Evolutionary conservation across 2,888 invertebrate species (phyloP).

Genomic region (Autographa gamma): DNA sequence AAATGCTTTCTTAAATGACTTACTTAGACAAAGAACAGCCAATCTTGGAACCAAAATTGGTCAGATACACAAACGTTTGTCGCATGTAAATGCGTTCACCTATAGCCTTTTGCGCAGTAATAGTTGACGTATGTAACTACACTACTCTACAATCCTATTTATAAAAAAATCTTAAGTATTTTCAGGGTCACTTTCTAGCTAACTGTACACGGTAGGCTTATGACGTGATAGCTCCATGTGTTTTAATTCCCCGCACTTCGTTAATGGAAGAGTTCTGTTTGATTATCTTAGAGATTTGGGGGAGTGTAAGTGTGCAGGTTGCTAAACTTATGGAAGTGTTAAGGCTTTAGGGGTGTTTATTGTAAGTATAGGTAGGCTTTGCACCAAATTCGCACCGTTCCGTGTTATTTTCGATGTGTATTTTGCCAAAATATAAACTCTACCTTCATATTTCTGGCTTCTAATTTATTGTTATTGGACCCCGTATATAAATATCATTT

Average conservation of each 20-base stretch:
- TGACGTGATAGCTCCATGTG: conserved; percentile 26
- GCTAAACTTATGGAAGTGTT: neutral
- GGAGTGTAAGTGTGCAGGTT: conserved; percentile 14
- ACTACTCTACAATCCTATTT: too few species aligned
- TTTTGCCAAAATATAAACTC: too few species aligned
- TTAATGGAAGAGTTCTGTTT: conserved; percentile 51
- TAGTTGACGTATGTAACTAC: too few species aligned
- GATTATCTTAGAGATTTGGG: conserved; percentile 42
- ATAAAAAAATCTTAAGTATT: neutral
- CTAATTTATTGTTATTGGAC: too few species aligned
- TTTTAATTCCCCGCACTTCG: conserved; percentile 43
- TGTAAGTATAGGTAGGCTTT: neutral
- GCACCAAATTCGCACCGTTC: neutral
- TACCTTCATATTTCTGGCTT: too few species aligned
- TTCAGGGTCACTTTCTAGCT: neutral
- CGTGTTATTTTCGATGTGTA: too few species aligned
- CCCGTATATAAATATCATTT: neutral
- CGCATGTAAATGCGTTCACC: too few species aligned
- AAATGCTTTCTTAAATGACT: too few species aligned
- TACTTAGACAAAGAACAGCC: too few species aligned
- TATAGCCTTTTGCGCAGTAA: too few species aligned
- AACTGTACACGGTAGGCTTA: conserved; percentile 12
- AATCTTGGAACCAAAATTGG: too few species aligned
- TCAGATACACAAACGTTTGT: too few species aligned
- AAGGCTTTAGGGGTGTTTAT: neutral